Conservation (phyloP, 1,140 invertebrate genomes). For the Thaumetopoea pityocampa region DNA sequence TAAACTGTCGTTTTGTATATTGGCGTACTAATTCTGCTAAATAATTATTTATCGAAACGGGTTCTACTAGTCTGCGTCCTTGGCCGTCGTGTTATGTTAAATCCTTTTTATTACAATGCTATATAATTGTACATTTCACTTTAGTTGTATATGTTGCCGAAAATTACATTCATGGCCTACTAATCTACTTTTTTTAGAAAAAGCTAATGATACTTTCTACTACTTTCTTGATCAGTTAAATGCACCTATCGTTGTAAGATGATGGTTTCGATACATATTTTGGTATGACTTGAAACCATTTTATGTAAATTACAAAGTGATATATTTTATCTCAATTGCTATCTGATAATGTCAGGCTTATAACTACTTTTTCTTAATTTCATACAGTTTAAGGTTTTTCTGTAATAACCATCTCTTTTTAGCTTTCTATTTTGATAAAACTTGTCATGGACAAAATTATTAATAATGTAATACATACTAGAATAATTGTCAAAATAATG, state of each 20-base stretch:
- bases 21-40: constrained; percentile 17
- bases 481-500: no score
- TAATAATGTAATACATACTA: no score
- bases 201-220: constrained; percentile 22
- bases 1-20: not conserved
- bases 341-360: constrained; percentile 8
- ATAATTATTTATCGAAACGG: constrained; percentile 30
- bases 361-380: constrained; percentile 1
- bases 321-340: constrained; percentile 12
- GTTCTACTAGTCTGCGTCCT: constrained; percentile 32
- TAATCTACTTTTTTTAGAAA: constrained; percentile 17
- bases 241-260: not conserved
- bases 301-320: constrained; percentile 1
- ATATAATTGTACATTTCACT: constrained; percentile 4
- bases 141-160: not conserved
- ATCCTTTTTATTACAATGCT: not conserved
- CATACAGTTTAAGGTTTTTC: not conserved
- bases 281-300: constrained; percentile 1
- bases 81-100: constrained; percentile 23
- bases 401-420: constrained; percentile 2
- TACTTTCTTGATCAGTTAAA: constrained; percentile 5
- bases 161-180: constrained; percentile 19
- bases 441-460: no score
- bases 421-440: no score
- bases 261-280: not conserved